A percentile compares a stretch with the other conserved stretches of the same genome.
Evolutionary conservation across 1,140 invertebrate genomes (phyloP).

Genomic region (Heliconius himera): DNA sequence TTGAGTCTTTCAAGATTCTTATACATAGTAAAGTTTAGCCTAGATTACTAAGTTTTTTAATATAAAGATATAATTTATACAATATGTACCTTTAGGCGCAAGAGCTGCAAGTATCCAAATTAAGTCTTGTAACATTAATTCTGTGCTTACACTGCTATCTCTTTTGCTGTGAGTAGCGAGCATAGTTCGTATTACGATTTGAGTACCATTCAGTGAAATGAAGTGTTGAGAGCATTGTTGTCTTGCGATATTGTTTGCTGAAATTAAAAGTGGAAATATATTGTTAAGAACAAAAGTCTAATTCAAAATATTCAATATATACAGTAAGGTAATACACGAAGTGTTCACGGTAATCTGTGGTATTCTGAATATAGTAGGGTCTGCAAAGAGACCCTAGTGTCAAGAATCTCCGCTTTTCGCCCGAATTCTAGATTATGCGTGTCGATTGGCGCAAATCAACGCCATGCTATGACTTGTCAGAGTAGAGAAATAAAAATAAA

Average conservation of each 20-base stretch:
- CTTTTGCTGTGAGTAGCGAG: constrained; percentile 64
- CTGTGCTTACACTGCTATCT: constrained; percentile 69
- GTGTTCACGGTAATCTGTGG: no score
- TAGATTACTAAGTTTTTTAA: not conserved
- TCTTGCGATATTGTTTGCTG: constrained; percentile 71
- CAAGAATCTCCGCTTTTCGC: no score
- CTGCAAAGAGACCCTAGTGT: no score
- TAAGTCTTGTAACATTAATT: constrained; percentile 71
- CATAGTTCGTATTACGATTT: constrained; percentile 63
- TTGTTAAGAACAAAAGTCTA: not conserved
- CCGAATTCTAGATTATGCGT: no score
- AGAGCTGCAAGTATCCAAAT: constrained; percentile 72
- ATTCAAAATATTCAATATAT: not conserved
- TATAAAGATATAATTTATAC: not conserved
- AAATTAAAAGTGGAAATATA: constrained; percentile 43
- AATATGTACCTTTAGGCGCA: constrained; percentile 62
- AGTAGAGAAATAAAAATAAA: no score
- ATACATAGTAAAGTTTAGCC: no score
- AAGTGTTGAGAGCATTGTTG: constrained; percentile 70
- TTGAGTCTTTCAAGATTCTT: no score
- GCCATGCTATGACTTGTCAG: no score
- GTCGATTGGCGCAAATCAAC: no score
- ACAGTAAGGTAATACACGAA: not conserved
- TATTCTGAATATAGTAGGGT: no score
- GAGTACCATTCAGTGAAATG: constrained; percentile 69